phyloP scores from a whole-genome alignment of 2,797 vertebrate species.

The Hippopotamyrus pictus region DNA sequence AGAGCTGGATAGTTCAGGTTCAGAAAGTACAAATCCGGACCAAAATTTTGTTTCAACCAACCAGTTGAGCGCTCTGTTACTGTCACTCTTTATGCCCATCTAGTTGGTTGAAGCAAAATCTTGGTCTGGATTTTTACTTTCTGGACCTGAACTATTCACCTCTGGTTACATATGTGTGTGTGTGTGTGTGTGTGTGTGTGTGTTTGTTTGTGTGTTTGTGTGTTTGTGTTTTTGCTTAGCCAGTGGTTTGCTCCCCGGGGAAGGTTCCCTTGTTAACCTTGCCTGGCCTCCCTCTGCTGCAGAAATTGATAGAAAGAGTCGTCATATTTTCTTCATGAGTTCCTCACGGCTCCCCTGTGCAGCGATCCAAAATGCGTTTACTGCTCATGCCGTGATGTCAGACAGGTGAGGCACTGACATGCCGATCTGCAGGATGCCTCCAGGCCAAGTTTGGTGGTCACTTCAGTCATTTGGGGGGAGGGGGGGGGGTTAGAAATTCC shows the following conservation, averaged over 20 bases:
- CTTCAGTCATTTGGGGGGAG: background rate
- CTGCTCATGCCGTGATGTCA: background rate
- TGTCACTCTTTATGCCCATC: background rate
- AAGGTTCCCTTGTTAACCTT: slow-evolving; percentile 53
- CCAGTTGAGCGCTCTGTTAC: background rate
- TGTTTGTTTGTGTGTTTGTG: no score
- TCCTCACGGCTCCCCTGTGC: background rate
- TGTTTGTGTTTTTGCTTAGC: slow-evolving; percentile 1
- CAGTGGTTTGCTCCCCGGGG: background rate
- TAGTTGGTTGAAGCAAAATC: background rate
- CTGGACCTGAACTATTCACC: no score
- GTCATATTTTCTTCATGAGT: background rate
- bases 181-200: no score
- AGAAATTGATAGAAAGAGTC: background rate
- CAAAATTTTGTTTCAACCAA: background rate
- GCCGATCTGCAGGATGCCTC: background rate
- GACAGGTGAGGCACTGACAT: background rate
- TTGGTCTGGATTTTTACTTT: background rate
- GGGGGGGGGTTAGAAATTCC: background rate
- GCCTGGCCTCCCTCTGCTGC: slow-evolving; percentile 45
- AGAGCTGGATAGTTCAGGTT: background rate
- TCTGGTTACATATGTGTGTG: background rate
- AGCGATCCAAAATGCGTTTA: background rate
- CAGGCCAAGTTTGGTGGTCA: background rate
- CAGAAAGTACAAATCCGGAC: background rate